Evolutionary conservation across 2,797 vertebrate species (phyloP).

Genomic region (Thunnus albacares): DNA sequence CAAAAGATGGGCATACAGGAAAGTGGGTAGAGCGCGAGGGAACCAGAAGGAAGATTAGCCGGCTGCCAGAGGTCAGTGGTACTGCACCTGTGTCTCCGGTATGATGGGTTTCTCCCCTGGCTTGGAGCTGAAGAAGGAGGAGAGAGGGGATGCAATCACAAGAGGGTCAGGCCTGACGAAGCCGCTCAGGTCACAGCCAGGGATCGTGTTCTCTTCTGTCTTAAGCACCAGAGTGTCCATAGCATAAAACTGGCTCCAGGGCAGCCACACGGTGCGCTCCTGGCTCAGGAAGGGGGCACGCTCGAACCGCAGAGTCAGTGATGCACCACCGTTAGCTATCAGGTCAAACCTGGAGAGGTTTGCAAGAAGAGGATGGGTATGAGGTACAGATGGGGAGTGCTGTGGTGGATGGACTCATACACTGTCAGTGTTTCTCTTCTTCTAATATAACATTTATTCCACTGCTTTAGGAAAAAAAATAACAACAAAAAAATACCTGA

Average conservation of each 20-base stretch:
- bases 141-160: constrained; percentile 97
- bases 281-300: constrained; percentile 98
- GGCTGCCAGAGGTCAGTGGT: constrained; percentile 80
- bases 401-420: constrained; percentile 60
- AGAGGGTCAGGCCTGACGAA: constrained; percentile 96
- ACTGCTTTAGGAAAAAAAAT: constrained; percentile 46
- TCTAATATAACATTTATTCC: constrained; percentile 49
- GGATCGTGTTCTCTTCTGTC: constrained; percentile 99
- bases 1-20: constrained; percentile 67
- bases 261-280: constrained; percentile 97
- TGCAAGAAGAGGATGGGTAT: constrained; percentile 78
- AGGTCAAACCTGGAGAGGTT: constrained; percentile 94
- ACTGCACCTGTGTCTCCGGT: constrained; percentile 97
- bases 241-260: constrained; percentile 98
- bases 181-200: constrained; percentile 98
- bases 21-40: constrained; percentile 70
- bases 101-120: constrained; percentile 95
- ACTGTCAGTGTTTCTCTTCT: constrained; percentile 48
- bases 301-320: constrained; percentile 96
- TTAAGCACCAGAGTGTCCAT: constrained; percentile 99
- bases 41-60: constrained; percentile 81
- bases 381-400: constrained; percentile 71
- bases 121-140: constrained; percentile 96
- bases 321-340: constrained; percentile 96
- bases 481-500: constrained; percentile 57